Base-by-base conservation (phyloP, 2,113 vertebrate species). In the Ageneiosus marmoratus region DNA sequence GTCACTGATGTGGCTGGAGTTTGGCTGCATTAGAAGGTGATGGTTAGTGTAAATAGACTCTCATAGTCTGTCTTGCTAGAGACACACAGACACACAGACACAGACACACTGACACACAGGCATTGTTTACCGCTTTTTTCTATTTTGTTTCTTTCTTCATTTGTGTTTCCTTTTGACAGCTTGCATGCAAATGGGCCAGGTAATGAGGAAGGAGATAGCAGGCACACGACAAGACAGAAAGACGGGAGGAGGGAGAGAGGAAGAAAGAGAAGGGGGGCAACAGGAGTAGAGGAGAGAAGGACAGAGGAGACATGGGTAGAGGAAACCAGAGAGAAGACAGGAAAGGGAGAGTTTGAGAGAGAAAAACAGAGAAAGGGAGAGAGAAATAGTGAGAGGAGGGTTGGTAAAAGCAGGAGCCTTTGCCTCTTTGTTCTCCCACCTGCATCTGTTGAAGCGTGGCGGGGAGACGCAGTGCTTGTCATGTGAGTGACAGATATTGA, bases 401-500 rank as follows among this genome's bases (percentile, higher is more conserved):
- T 83, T 85, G 80, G 80, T 87, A 83, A 89, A 87, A 86, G 76
- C 75, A 70, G 65, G 81, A 86, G 82, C 79, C 83, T 67, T 46
- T 65, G 75, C 51, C 63, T 86, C 86, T 89, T 89, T 89, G 86
- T 89, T 84, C 86, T 82, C 77, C 79, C 85, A 87, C 86, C 84
- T 86, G 84, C 82, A 84, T 86, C 81, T 86, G 84, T 69, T 83
- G 87, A 81, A 88, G 85, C 77, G 77, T 77, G 70, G 88, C 79
- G 77, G 58, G 82, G 79, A 83, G 84, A 87, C 75, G 75, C 86
- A 44, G 84, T 67, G 82, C 88, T 79, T 89, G 88, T 89, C 86
- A 87, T 89, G 81, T 87, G 86, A 89, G 83, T 89, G 88, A 89
- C 88, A 89, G 86, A 87, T 89, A 88, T 88, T 88, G 88, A 87